Percentiles rank a stretch among this genome's conserved stretches.
Evolutionary conservation across 2,113 vertebrate genomes (phyloP).

Genomic region (Ellobius talpinus): DNA sequence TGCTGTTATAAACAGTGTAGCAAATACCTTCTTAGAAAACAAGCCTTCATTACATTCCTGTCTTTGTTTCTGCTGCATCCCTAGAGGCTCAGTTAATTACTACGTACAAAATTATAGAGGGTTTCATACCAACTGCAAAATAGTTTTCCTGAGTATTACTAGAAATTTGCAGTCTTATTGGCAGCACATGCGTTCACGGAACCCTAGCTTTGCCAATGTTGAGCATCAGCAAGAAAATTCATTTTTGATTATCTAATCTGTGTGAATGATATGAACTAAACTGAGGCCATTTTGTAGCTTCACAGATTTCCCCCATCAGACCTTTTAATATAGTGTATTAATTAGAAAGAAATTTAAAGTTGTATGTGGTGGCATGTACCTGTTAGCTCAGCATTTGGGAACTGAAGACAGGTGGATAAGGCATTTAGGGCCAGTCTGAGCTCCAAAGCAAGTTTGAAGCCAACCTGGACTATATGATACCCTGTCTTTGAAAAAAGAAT

Average conservation of each 20-base stretch:
- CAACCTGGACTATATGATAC: not conserved
- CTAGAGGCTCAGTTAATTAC: not conserved
- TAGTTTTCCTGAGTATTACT: constrained; percentile 20
- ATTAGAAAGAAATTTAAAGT: not conserved
- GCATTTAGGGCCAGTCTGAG: not conserved
- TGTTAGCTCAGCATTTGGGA: not conserved
- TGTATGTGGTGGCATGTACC: not conserved
- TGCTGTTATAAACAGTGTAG: not conserved
- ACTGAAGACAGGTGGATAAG: not conserved
- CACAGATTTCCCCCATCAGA: not conserved
- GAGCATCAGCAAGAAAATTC: constrained; percentile 30
- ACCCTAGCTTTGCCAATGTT: constrained; percentile 2
- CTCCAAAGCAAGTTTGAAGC: not conserved
- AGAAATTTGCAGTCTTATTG: not conserved
- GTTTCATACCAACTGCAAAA: constrained; percentile 14
- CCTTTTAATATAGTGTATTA: not conserved
- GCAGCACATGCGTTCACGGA: not conserved
- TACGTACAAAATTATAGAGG: not conserved
- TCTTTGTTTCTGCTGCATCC: constrained; percentile 5
- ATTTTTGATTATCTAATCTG: constrained; percentile 4
- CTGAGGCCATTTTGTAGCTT: not conserved
- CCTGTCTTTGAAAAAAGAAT: not conserved
- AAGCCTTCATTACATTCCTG: constrained; percentile 21
- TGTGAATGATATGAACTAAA: not conserved
- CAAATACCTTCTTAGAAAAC: not conserved